Percentiles rank a stretch among this genome's conserved stretches.
These are phyloP conservation scores for Dugesia japonica DNA, from an alignment of 2,888 invertebrate species.

Conservation along the genomic window DNA sequence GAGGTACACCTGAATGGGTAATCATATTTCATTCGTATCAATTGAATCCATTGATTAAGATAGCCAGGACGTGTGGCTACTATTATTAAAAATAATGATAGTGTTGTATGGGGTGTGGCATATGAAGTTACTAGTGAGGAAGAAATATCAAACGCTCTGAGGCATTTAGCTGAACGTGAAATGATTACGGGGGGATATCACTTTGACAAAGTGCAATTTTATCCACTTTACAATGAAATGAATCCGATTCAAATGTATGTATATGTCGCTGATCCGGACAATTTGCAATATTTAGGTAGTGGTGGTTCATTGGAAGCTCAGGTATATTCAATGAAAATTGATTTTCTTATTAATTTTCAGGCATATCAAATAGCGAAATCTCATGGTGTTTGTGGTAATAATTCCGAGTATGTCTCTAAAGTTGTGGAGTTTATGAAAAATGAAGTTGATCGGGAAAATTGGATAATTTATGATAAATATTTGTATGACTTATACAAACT, in stretches of 20 bases:
- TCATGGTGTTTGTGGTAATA: conserved; percentile 29
- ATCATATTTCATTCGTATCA: conserved; percentile 28
- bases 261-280: conserved; percentile 27
- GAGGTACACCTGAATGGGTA: conserved; percentile 46
- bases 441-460: conserved; percentile 27
- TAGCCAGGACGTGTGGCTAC: conserved; percentile 47
- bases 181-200: conserved; percentile 54
- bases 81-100: conserved; percentile 40
- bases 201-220: conserved; percentile 54
- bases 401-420: conserved; percentile 30
- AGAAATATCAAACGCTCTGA: conserved; percentile 24
- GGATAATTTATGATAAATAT: conserved; percentile 26
- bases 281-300: conserved; percentile 28
- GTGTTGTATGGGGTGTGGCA: conserved; percentile 66
- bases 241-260: conserved; percentile 21
- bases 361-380: conserved; percentile 32
- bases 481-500: conserved; percentile 3
- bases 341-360: neutral
- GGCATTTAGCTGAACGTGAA: conserved; percentile 51
- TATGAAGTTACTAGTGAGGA: conserved; percentile 51
- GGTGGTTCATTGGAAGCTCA: neutral
- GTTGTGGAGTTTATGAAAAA: conserved; percentile 28
- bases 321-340: neutral
- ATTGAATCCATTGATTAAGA: conserved; percentile 35
- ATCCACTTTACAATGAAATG: neutral